A percentile compares a stretch with the other conserved stretches of the same genome.
These are phyloP conservation scores for Aphaenogaster rudis DNA, from an alignment of 1,140 invertebrate genomes.

Conservation along the genomic window DNA sequence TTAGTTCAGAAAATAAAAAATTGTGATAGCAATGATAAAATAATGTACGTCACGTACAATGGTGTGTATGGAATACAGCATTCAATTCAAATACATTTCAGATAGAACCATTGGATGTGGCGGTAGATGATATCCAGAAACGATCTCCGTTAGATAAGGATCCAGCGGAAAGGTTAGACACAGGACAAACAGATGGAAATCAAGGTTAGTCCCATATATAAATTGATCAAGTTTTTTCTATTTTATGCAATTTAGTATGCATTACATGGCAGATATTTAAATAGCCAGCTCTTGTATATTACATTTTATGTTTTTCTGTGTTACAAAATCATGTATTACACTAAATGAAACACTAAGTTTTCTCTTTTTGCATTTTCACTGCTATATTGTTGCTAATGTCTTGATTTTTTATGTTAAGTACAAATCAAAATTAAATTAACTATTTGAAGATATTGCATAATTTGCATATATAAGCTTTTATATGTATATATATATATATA, in stretches of 20 bases:
- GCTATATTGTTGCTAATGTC: conserved; percentile 20
- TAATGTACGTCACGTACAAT: background rate
- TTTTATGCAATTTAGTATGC: background rate
- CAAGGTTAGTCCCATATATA: conserved; percentile 77
- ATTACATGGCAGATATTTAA: background rate
- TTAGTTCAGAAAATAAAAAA: conserved; percentile 62
- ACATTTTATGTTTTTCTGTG: conserved; percentile 6
- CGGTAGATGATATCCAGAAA: conserved; percentile 77
- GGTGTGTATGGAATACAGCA: background rate
- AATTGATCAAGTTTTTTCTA: background rate
- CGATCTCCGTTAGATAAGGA: conserved; percentile 74
- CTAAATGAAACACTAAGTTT: background rate
- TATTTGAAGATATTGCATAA: background rate
- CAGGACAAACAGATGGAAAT: conserved; percentile 75
- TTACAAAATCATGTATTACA: conserved; percentile 13
- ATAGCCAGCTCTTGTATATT: conserved; percentile 8
- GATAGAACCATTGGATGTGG: conserved; percentile 82
- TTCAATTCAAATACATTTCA: conserved; percentile 61
- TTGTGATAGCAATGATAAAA: background rate
- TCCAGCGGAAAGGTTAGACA: conserved; percentile 76
- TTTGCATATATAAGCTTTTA: background rate
- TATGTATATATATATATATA: background rate
- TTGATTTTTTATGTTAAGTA: conserved; percentile 6
- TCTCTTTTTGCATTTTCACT: conserved; percentile 16
- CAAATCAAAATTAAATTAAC: background rate